Base-by-base conservation (phyloP, 2,888 invertebrate genomes). In the Onchidella celtica region DNA sequence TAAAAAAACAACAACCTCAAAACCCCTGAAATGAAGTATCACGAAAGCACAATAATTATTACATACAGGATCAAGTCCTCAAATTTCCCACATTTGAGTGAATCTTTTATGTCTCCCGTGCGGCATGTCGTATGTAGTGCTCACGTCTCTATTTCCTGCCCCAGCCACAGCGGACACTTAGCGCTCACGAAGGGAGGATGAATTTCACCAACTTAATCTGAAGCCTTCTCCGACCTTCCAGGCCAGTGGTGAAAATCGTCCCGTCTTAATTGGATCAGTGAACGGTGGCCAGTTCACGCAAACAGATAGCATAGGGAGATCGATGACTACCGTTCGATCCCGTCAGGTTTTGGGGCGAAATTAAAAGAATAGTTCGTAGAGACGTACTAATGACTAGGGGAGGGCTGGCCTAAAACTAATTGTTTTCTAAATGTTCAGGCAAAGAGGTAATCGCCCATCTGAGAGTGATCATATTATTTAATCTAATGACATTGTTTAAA, bases 231-330 rank as follows among this genome's bases (percentile, higher is more conserved):
- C 21, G n/a, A 11, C 14, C 40, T 55, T 75, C 29, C 21, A 11
- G 40, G n/a, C 27, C 40, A 29, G 40, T 14, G 11, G 29, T 59
- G 65, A 65, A 38, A 75, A 65, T 59, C 75, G 75, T 17, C n/a
- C 65, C n/a, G 40, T 47, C 47, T 75, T 75, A 75, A 75, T 75
- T 75, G 65, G 75, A 75, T 75, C 40, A 75, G 40, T 34, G n/a
- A 24, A 29, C 65, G 63, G 75, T 65, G 65, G 65, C 65, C 47
- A 65, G 55, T 65, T 27, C 65, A 61, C 75, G 34, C 75, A 75
- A 65, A 75, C 63, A 75, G 75, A 65, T 75, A 47, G 75, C 27
- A 29, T 65, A 17, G 63, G 40, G 3, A 24, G 40, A 65, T 65
- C 65, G 65, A 65, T 63, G 75, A 47, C n/a, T 38, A 27, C 47